Conservation (phyloP, 2,797 vertebrate species). For the Labeo calbasu region DNA sequence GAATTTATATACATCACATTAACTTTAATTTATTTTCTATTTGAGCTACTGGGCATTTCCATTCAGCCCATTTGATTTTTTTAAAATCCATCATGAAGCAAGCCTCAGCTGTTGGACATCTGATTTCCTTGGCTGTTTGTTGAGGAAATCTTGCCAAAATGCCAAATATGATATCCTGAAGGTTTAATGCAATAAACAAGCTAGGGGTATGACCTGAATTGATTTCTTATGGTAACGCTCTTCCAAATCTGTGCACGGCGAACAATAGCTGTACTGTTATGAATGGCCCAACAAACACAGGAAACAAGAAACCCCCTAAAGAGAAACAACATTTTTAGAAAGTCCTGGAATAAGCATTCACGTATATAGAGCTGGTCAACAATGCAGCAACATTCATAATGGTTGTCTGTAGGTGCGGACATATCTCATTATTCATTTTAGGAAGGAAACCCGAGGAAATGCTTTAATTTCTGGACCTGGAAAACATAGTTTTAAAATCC, state of each 20-base stretch:
- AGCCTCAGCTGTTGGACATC: conserved; percentile 57
- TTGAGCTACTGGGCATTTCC: conserved; percentile 19
- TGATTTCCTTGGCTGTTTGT: conserved; percentile 49
- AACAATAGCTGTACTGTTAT: conserved; percentile 59
- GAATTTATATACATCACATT: background rate
- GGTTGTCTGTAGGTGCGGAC: background rate
- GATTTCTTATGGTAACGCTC: conserved; percentile 57
- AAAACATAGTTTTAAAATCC: background rate
- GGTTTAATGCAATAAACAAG: conserved; percentile 58
- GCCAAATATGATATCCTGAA: conserved; percentile 42
- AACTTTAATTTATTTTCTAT: background rate
- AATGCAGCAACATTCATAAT: conserved; percentile 14
- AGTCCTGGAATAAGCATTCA: conserved; percentile 23
- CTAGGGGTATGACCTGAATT: conserved; percentile 54
- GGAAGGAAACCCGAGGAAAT: conserved; percentile 4
- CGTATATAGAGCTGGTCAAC: background rate
- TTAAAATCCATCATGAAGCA: conserved; percentile 6
- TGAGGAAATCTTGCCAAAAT: conserved; percentile 49
- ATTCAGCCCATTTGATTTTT: conserved; percentile 9
- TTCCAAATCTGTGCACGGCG: conserved; percentile 27
- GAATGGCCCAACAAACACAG: conserved; percentile 55
- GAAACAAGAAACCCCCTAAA: conserved; percentile 48
- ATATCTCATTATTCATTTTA: background rate
- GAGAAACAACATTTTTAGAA: conserved; percentile 48
- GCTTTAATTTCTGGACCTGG: background rate